Conservation (phyloP, 1,140 invertebrate genomes). For the Wasmannia auropunctata region DNA sequence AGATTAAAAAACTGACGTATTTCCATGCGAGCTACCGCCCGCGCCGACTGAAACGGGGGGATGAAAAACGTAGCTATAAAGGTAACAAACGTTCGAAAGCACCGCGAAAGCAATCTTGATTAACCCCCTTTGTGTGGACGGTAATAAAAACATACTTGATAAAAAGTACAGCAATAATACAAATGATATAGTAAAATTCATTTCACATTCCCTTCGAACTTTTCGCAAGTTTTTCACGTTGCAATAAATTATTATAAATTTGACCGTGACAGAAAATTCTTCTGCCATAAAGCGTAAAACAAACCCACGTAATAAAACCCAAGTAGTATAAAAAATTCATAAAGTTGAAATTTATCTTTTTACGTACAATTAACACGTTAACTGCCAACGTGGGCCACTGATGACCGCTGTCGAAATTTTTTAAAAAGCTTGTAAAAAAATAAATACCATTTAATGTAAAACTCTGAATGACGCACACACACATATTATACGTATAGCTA, state of each 20-base stretch:
- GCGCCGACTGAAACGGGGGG: not conserved
- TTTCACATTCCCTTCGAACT: not conserved
- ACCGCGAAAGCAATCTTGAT: not conserved
- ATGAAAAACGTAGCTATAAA: not conserved
- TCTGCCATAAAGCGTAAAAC: not conserved
- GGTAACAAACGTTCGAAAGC: not conserved
- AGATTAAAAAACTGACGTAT: constrained; percentile 42
- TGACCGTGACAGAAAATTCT: not conserved
- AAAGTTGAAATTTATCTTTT: not conserved
- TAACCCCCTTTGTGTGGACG: not conserved
- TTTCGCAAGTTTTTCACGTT: not conserved
- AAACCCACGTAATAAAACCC: not conserved
- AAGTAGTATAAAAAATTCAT: not conserved
- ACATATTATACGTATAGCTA: not conserved
- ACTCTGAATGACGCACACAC: not conserved
- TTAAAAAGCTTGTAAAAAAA: not conserved
- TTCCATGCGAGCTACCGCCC: not conserved
- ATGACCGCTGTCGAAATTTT: not conserved
- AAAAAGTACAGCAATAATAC: not conserved
- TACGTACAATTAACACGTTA: not conserved
- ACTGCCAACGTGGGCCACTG: not conserved
- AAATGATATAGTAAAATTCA: not conserved
- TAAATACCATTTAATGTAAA: not conserved
- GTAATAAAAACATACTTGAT: not conserved
- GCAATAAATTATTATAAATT: not conserved